A percentile compares a stretch with the other conserved stretches of the same genome.
These are phyloP conservation scores for Lytechinus variegatus DNA, from an alignment of 35 echinoderm and acorn worm species.

Conservation along the genomic window DNA sequence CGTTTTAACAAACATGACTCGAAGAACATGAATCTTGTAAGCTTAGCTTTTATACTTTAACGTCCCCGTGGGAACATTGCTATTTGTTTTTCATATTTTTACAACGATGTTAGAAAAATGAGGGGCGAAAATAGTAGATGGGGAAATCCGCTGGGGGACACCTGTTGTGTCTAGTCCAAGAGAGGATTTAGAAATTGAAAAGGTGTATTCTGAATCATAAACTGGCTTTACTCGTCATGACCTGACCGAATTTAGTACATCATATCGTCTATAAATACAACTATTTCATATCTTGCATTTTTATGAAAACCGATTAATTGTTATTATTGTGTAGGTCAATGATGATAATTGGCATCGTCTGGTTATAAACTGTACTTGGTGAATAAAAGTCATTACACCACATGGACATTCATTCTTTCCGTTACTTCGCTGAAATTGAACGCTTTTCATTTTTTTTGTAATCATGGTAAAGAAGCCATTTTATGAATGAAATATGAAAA, in stretches of 20 bases:
- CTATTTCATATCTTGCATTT: background rate
- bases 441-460: background rate
- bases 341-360: background rate
- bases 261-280: background rate
- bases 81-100: background rate
- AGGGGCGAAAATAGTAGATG: background rate
- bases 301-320: background rate
- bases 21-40: too few relatives aligned
- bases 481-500: too few relatives aligned
- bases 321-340: background rate
- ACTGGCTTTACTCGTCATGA: background rate
- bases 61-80: too few relatives aligned
- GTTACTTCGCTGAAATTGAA: background rate
- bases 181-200: slow-evolving; percentile 14
- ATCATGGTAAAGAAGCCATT: too few relatives aligned
- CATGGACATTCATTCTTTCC: background rate
- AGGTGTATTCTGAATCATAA: slow-evolving; percentile 6
- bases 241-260: background rate
- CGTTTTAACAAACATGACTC: too few relatives aligned
- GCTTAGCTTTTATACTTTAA: too few relatives aligned
- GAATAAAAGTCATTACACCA: background rate
- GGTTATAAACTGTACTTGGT: background rate
- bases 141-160: background rate
- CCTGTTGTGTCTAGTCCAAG: background rate
- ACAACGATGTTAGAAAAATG: background rate